Evolutionary conservation across 1,140 invertebrate genomes (phyloP), one percentile per base, ranked within the genome.

Genomic region (Leucophenga varia): DNA sequence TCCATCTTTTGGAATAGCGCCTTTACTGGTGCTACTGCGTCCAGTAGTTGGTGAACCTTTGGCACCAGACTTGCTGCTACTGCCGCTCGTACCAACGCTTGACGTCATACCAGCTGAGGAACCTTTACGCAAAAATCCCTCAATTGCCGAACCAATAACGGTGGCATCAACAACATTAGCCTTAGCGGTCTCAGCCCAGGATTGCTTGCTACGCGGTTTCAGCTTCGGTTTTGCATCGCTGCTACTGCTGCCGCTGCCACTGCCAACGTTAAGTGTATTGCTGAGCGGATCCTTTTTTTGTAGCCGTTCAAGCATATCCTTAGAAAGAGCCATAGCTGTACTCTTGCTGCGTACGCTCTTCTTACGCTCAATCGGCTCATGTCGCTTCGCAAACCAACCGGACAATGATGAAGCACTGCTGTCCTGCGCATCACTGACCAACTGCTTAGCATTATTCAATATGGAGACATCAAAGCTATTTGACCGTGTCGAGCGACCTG

Each of bases 391-490:
- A 58, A 90, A 88, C 88, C 88, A 90, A 25, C 83, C 86, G 1
- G 84, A 81, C 6, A 84, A 79, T 0, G 79, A 78, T 10, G 76
- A 75, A 34, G 74, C 52, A 46, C 78, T 61, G 54, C 80, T 80
- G 40, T 79, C 77, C 58, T 60, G 59, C 9, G 63, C 76, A 30
- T 72, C 64, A 38, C 46, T 60, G 8, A 68, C 57, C 48, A 59
- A 42, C 37, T 69, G 68, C 47, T 77, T 76, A 13, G 77, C 76
- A 20, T 79, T 80, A 49, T 83, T 79, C 20, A 90, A 76, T 13
- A 88, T 82, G 6, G 87, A 88, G 2, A 88, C 82, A 64, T 90
- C 88, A 58, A 91, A 90, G 72, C 88, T 90, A 67, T 88, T 90
- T 2, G 88, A 90, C 1, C 88, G 81, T 19, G 77, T 80, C 49